Conservation (phyloP, 1,140 invertebrate species). For the Varroa destructor region DNA sequence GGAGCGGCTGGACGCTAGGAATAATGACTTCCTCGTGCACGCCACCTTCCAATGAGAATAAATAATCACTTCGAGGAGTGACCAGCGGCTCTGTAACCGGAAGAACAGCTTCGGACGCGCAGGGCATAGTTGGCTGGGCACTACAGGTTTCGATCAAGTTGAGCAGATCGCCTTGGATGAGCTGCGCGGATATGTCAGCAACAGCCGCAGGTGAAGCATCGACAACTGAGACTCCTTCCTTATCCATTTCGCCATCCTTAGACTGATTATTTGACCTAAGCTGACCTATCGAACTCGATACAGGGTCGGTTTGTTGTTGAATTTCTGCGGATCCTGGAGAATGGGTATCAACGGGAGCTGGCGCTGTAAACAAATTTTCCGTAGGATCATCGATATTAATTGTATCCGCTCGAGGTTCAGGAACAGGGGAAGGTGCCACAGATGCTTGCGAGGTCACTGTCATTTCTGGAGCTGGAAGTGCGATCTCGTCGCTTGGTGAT, state of each 20-base stretch:
- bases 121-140: background rate
- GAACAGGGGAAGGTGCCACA: too few relatives aligned
- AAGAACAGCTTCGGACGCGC: background rate
- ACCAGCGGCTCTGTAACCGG: background rate
- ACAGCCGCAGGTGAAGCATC: background rate
- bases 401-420: too few relatives aligned
- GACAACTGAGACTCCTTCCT: too few relatives aligned
- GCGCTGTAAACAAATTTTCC: background rate
- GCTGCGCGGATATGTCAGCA: background rate
- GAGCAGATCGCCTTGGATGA: slow-evolving; percentile 10
- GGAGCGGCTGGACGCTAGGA: slow-evolving; percentile 17
- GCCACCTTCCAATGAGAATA: background rate
- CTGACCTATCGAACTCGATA: too few relatives aligned
- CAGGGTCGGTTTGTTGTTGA: background rate
- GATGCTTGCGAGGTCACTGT: too few relatives aligned
- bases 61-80: background rate
- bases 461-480: background rate
- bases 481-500: background rate
- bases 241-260: too few relatives aligned
- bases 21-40: slow-evolving; percentile 12
- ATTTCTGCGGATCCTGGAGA: background rate
- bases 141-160: background rate
- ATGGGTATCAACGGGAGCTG: background rate
- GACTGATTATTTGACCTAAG: too few relatives aligned
- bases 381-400: too few relatives aligned